A percentile compares a stretch with the other conserved stretches of the same genome.
phyloP scores from a whole-genome alignment of 1,140 invertebrate genomes.

The Micrasema minimum region DNA sequence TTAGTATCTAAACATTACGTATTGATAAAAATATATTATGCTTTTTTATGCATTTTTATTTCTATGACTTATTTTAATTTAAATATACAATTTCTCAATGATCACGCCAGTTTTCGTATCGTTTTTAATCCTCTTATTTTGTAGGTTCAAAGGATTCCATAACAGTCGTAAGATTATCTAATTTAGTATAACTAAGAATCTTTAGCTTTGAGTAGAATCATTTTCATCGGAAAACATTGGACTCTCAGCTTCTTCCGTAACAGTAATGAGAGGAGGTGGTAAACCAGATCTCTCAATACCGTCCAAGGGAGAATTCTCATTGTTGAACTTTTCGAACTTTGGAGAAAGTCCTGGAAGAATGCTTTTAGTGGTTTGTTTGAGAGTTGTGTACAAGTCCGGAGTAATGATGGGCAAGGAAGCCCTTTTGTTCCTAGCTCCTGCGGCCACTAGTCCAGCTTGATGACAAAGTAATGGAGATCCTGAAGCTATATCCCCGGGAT shows the following conservation, averaged over 20 bases:
- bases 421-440: slow-evolving; percentile 58
- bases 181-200: slow-evolving; percentile 28
- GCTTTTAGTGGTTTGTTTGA: slow-evolving; percentile 57
- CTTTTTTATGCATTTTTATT: too few species aligned
- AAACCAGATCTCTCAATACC: slow-evolving; percentile 51
- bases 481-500: slow-evolving; percentile 52
- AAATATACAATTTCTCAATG: background rate
- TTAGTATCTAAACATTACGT: slow-evolving; percentile 13
- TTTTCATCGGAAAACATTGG: slow-evolving; percentile 58
- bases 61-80: too few species aligned
- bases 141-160: background rate
- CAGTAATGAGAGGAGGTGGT: slow-evolving; percentile 63
- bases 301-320: slow-evolving; percentile 62
- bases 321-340: slow-evolving; percentile 63
- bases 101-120: too few species aligned
- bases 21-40: slow-evolving; percentile 33
- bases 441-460: slow-evolving; percentile 51
- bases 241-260: slow-evolving; percentile 63
- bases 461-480: slow-evolving; percentile 46
- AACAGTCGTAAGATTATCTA: background rate
- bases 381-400: slow-evolving; percentile 61
- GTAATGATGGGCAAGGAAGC: slow-evolving; percentile 62
- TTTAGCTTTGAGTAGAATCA: slow-evolving; percentile 59
- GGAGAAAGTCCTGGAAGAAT: slow-evolving; percentile 59
- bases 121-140: background rate